Evolutionary conservation across 1,140 invertebrate genomes (phyloP).

Genomic region (Drosophila triauraria): DNA sequence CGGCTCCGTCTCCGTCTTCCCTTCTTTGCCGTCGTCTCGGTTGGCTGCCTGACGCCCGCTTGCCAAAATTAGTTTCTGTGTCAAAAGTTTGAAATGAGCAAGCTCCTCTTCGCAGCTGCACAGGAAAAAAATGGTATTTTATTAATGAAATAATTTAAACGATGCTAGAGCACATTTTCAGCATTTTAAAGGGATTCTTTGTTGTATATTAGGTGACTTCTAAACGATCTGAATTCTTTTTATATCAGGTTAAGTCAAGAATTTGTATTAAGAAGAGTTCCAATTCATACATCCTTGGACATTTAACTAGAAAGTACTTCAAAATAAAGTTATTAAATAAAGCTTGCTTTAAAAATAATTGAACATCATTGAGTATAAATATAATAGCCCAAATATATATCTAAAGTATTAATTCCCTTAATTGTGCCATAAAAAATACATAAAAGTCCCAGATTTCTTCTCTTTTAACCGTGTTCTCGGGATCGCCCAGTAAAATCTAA

Average conservation of each 20-base stretch:
- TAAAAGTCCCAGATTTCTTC: not conserved
- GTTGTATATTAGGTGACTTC: too few relatives aligned
- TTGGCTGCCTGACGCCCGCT: slow-evolving; percentile 69
- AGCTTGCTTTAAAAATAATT: not conserved
- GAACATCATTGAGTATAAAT: not conserved
- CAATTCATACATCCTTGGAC: too few relatives aligned
- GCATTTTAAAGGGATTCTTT: too few relatives aligned
- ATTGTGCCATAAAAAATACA: not conserved
- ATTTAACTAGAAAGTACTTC: too few relatives aligned
- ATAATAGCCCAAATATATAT: too few relatives aligned
- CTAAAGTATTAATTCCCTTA: too few relatives aligned
- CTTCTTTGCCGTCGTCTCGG: slow-evolving; percentile 39
- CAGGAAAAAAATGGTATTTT: slow-evolving; percentile 1
- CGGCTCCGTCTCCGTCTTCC: slow-evolving; percentile 3
- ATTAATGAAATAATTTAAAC: too few relatives aligned
- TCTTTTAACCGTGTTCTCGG: slow-evolving; percentile 7
- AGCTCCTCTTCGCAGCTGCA: slow-evolving; percentile 55
- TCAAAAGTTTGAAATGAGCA: slow-evolving; percentile 83
- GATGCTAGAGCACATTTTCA: too few relatives aligned
- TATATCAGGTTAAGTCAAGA: too few relatives aligned
- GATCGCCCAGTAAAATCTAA: slow-evolving; percentile 43
- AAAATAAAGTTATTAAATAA: not conserved
- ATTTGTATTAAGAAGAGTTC: too few relatives aligned
- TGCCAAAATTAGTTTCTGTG: slow-evolving; percentile 84
- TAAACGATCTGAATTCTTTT: too few relatives aligned